Percentiles rank a stretch among this genome's conserved stretches.
These are phyloP conservation scores for Acrocephalus arundinaceus DNA, from an alignment of 2,113 vertebrate species.

Conservation along the genomic window DNA sequence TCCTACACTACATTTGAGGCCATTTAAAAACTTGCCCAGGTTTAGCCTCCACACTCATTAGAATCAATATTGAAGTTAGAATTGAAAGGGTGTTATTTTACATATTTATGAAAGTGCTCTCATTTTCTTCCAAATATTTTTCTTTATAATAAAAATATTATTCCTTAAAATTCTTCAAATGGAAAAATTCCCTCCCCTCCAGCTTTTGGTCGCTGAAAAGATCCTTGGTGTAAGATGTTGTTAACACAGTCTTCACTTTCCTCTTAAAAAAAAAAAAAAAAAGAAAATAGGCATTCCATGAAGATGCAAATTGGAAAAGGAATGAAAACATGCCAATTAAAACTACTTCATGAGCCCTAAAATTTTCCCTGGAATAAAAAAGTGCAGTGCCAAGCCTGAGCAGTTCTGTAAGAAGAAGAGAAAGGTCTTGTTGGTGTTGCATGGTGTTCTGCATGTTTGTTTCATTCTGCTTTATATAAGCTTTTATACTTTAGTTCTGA, in stretches of 20 bases:
- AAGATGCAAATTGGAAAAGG: background rate
- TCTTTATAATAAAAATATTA: background rate
- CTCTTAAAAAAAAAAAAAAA: background rate
- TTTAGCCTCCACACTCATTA: background rate
- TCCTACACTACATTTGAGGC: background rate
- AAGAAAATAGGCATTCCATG: background rate
- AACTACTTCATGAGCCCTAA: background rate
- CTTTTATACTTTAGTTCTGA: background rate
- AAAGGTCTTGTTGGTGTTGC: background rate
- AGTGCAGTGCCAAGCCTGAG: background rate
- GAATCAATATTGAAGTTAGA: background rate
- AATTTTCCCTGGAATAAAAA: background rate
- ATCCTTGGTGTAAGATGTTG: background rate
- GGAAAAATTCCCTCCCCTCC: background rate
- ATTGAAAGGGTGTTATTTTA: background rate
- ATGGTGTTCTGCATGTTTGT: background rate
- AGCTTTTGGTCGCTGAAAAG: background rate
- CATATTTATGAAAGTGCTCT: background rate
- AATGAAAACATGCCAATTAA: background rate
- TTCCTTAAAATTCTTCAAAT: background rate
- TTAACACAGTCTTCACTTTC: background rate
- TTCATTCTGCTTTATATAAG: background rate
- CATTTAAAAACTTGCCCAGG: background rate
- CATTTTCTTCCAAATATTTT: background rate
- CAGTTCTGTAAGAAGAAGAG: background rate